phyloP scores from a whole-genome alignment of 2,113 vertebrate genomes.

The Athene cunicularia region DNA sequence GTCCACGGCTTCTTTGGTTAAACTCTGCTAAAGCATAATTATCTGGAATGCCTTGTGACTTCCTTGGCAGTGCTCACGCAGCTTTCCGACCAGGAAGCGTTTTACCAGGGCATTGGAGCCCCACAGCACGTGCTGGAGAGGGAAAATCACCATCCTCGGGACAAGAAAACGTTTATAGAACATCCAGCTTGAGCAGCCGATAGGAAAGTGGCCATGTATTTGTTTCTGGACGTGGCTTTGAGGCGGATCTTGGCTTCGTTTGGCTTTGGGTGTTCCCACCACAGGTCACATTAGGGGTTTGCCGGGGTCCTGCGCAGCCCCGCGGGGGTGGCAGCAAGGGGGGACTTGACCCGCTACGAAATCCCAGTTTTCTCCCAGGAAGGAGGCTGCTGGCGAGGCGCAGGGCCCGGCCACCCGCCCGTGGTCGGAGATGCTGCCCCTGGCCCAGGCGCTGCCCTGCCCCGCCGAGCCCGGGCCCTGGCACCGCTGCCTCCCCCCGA shows the following conservation, averaged over 20 bases:
- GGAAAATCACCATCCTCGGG: background rate
- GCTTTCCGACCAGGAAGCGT: background rate
- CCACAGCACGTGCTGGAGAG: background rate
- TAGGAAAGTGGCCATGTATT: rapidly evolving
- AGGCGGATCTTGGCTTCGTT: rapidly evolving
- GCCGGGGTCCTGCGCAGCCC: background rate
- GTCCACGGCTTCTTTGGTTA: conserved; percentile 64
- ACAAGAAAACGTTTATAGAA: rapidly evolving
- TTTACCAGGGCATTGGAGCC: conserved; percentile 12
- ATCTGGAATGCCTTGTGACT: conserved; percentile 59
- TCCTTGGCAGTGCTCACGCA: conserved; percentile 35
- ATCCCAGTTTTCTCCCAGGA: background rate
- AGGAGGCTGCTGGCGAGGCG: background rate
- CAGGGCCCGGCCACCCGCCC: background rate
- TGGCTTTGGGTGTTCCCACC: no score
- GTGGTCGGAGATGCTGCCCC: rapidly evolving
- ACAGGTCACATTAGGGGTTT: background rate
- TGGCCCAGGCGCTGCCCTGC: background rate
- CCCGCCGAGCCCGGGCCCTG: background rate
- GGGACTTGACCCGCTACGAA: background rate
- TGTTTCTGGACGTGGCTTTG: no score
- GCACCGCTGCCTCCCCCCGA: background rate
- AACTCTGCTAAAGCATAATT: conserved; percentile 59
- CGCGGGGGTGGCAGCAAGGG: rapidly evolving
- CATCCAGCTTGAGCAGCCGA: background rate